Base-by-base conservation (phyloP, 2,113 vertebrate species). In the Chaetura pelagica region DNA sequence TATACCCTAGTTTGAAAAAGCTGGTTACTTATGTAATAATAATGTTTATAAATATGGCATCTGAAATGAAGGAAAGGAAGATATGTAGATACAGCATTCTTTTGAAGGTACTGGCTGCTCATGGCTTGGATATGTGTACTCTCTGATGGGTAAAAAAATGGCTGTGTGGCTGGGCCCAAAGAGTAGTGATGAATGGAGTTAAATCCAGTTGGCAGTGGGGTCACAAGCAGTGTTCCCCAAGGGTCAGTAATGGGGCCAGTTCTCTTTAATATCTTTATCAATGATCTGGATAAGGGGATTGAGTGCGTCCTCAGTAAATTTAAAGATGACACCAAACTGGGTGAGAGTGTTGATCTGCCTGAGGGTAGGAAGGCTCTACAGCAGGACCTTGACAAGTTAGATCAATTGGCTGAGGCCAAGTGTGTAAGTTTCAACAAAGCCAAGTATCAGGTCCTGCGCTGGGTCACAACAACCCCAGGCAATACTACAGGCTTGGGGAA, bases 81-180 rank as follows among this genome's bases (percentile, higher is more conserved):
- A 58, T 32, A n/a, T 58, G 3, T 15, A 87, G 18, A 8, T 62
- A 34, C 7, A 58, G 4, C 2, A n/a, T n/a, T 57, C 2, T 76
- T 4, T 16, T 44, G 10, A 17, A 81, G 29, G 73, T 81, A 54
- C 6, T 12, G 29, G 1, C 61, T 64, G 21, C 9, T n/a, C 3
- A 8, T 2, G 1, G 1, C 4, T 67, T 42, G 12, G 10, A 34
- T 0, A 3, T 27, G 4, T 7, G 4, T 6, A 18, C 3, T 29
- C 1, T 22, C 75, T 0, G 0, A 7, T 48, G 6, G 7, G 14
- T 7, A 35, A 71, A 84, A 84, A 21, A 3, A 6, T 44, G 23
- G 2, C 10, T 75, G 9, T 7, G 8, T 24, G 9, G 7, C 19
- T 0, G 3, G 23, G 17, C 5, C 29, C 27, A 44, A 44, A 59